Evolutionary conservation across 2,113 vertebrate species (phyloP).

Genomic region (Peromyscus polionotus): DNA sequence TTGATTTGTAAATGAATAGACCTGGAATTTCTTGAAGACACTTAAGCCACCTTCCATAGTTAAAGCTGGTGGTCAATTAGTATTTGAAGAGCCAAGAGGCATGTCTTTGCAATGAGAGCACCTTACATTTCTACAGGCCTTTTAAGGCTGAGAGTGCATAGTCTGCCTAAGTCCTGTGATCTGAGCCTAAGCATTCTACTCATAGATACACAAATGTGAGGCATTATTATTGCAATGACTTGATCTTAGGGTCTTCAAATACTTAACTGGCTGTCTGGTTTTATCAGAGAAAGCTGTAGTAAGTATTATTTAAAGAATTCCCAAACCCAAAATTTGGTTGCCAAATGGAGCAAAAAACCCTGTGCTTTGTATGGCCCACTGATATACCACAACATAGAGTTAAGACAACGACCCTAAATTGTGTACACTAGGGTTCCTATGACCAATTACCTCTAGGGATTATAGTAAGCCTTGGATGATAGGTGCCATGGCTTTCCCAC

Average conservation of each 20-base stretch:
- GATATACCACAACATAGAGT: neutral
- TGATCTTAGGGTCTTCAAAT: neutral
- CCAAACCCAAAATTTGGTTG: neutral
- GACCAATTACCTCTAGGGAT: neutral
- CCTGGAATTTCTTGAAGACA: slow-evolving; percentile 32
- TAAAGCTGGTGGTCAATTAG: neutral
- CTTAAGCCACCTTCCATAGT: neutral
- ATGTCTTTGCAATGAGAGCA: neutral
- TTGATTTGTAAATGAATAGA: neutral
- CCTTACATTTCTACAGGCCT: neutral
- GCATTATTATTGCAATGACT: neutral
- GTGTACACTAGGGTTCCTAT: neutral
- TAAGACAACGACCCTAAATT: neutral
- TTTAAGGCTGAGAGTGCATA: neutral
- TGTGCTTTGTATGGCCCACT: neutral
- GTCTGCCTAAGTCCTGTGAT: neutral
- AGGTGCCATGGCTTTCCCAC: neutral
- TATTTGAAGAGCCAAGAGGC: neutral
- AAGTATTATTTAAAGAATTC: slow-evolving; percentile 17
- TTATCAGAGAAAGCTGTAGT: neutral
- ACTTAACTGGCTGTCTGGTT: neutral
- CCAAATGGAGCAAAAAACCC: slow-evolving; percentile 11
- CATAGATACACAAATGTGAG: neutral
- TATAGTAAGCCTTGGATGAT: neutral
- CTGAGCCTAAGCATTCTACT: no score